Conservation (phyloP, 1,140 invertebrate genomes). For the Neotoxoptera formosana region DNA sequence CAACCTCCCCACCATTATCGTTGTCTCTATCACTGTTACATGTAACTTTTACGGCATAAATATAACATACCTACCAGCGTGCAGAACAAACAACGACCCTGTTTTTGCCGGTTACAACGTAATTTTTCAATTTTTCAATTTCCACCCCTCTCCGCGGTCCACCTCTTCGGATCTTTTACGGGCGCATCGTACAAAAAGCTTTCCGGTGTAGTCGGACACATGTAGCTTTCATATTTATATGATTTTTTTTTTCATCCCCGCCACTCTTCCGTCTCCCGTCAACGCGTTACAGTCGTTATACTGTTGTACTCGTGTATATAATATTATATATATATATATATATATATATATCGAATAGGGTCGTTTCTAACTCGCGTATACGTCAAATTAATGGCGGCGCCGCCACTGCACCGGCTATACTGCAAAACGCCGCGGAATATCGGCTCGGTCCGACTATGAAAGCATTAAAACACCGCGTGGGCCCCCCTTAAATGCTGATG, state of each 20-base stretch:
- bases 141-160: background rate
- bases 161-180: background rate
- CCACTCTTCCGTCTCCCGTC: background rate
- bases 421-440: slow-evolving; percentile 13
- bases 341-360: background rate
- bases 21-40: background rate
- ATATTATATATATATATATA: background rate
- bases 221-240: slow-evolving; percentile 27
- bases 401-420: background rate
- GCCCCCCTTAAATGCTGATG: slow-evolving; percentile 35
- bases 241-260: background rate
- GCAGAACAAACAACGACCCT: background rate
- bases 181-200: slow-evolving; percentile 26
- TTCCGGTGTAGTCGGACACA: slow-evolving; percentile 42
- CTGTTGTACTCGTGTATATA: background rate
- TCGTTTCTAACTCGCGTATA: background rate
- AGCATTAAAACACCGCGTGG: slow-evolving; percentile 55
- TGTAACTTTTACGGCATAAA: background rate
- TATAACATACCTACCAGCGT: background rate
- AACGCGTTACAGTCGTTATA: background rate
- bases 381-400: slow-evolving; percentile 29
- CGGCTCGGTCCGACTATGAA: slow-evolving; percentile 1
- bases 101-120: background rate
- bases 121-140: background rate
- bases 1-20: background rate